A percentile compares a stretch with the other conserved stretches of the same genome.
phyloP scores from a whole-genome alignment of 1,140 invertebrate genomes.

The Zaprionus vittiger region DNA sequence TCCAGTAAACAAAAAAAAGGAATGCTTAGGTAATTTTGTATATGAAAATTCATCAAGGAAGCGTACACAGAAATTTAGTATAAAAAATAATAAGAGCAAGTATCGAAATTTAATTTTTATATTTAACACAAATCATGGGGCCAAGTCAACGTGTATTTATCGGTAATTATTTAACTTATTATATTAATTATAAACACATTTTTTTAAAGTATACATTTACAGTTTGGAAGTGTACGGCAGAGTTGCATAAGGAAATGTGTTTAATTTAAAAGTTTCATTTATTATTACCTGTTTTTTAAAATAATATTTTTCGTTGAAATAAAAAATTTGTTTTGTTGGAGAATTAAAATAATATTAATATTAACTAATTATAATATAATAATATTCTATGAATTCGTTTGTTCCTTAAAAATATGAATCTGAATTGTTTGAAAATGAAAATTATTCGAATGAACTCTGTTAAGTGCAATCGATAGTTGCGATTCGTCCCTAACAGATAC shows the following conservation, averaged over 20 bases:
- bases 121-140: conserved; percentile 61
- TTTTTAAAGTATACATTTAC: background rate
- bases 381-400: background rate
- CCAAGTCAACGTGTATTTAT: conserved; percentile 61
- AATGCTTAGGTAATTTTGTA: conserved; percentile 35
- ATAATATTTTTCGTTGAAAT: background rate
- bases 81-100: background rate
- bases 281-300: background rate
- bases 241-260: background rate
- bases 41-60: conserved; percentile 39
- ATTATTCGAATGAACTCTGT: background rate
- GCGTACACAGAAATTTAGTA: conserved; percentile 49
- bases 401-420: background rate
- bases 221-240: conserved; percentile 59
- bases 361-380: background rate
- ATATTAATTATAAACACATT: background rate
- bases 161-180: conserved; percentile 31
- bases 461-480: background rate
- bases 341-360: too few species aligned
- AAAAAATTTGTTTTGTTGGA: too few species aligned
- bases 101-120: conserved; percentile 32
- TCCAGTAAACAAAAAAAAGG: background rate
- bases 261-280: background rate
- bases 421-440: background rate
- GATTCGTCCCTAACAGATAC: background rate